Percentiles rank a stretch among this genome's conserved stretches.
phyloP scores from a whole-genome alignment of 2,888 invertebrate genomes.

The Hyposoter dolosus region DNA sequence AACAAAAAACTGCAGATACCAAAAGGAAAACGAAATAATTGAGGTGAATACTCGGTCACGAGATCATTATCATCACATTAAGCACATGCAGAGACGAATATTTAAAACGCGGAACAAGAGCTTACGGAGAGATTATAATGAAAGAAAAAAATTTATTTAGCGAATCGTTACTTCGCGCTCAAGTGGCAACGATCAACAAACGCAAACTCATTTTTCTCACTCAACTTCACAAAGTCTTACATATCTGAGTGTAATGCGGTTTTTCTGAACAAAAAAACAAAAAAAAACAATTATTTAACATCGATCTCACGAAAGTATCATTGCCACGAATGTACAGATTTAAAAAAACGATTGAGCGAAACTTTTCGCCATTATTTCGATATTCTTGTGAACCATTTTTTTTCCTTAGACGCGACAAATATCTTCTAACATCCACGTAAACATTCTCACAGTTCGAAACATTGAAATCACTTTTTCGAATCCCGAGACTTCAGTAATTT shows the following conservation, averaged over 20 bases:
- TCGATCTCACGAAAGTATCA: neutral
- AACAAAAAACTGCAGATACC: conserved; percentile 12
- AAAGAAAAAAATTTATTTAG: neutral
- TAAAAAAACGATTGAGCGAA: neutral
- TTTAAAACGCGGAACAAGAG: conserved; percentile 29
- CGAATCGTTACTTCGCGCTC: conserved; percentile 35
- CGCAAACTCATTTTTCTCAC: conserved; percentile 49
- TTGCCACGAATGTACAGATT: conserved; percentile 15
- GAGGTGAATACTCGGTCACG: conserved; percentile 30
- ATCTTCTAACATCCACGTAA: conserved; percentile 49
- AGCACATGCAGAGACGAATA: neutral
- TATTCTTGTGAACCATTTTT: conserved; percentile 15
- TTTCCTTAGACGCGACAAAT: neutral
- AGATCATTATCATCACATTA: conserved; percentile 16
- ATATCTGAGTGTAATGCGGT: conserved; percentile 73
- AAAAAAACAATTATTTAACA: conserved; percentile 16
- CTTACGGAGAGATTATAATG: conserved; percentile 51
- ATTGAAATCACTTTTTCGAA: neutral
- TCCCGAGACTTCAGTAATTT: conserved; percentile 44
- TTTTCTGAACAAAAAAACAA: conserved; percentile 34
- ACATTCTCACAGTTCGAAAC: no score
- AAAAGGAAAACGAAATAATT: conserved; percentile 40
- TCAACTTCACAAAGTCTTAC: conserved; percentile 67
- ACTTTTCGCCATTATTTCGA: conserved; percentile 30
- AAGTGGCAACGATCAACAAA: conserved; percentile 39